A percentile compares a stretch with the other conserved stretches of the same genome.
Conservation (phyloP, 2,113 vertebrate species). For the Pelecanus crispus region DNA sequence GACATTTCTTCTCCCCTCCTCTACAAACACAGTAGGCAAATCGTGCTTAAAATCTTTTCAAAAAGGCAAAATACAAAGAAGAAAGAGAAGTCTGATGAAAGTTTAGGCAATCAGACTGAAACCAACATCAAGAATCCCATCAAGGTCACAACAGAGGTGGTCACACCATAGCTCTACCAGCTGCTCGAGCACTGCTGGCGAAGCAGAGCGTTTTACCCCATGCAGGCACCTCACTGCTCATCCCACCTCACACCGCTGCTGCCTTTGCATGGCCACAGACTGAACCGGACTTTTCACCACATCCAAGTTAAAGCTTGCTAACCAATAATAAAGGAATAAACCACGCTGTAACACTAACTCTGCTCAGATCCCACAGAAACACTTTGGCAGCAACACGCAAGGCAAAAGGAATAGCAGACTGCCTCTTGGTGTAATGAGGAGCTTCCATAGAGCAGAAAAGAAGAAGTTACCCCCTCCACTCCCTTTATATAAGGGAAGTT, state of each 20-base stretch:
- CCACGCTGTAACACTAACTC: rapidly evolving
- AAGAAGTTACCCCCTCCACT: neutral
- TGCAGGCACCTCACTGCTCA: neutral
- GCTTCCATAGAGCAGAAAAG: neutral
- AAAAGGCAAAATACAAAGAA: neutral
- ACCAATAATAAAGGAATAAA: neutral
- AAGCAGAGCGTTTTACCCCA: neutral
- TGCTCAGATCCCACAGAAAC: neutral
- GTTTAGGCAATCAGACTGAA: neutral
- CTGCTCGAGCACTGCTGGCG: neutral
- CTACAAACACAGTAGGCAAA: neutral
- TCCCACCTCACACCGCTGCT: neutral
- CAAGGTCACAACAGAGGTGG: neutral
- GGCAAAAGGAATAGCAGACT: neutral
- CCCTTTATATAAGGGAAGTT: neutral
- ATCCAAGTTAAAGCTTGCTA: neutral
- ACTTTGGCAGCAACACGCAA: neutral
- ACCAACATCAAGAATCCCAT: neutral
- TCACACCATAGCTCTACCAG: neutral
- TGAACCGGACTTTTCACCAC: neutral
- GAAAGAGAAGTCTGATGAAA: neutral
- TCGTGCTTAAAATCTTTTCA: neutral
- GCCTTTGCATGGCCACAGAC: neutral
- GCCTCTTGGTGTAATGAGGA: neutral
- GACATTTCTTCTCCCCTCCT: neutral